Evolutionary conservation across 1,140 invertebrate species (phyloP).

Genomic region (Zaprionus ghesquierei): DNA sequence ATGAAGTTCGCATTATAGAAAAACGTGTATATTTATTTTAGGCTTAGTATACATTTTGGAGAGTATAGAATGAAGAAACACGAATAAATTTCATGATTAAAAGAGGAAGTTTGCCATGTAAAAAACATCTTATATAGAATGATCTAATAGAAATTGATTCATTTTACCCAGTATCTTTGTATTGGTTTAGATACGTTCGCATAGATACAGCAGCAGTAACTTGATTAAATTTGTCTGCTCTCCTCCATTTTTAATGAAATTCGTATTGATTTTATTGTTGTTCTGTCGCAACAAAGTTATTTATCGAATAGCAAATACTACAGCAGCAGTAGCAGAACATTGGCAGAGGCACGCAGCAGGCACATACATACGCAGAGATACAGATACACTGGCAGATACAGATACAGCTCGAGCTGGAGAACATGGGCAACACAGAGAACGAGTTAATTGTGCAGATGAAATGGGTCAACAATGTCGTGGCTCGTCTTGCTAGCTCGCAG

Average conservation of each 20-base stretch:
- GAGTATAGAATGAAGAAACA: neutral
- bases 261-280: constrained; percentile 18
- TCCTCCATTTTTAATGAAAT: constrained; percentile 13
- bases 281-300: constrained; percentile 10
- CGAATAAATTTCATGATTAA: neutral
- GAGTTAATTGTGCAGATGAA: constrained; percentile 62
- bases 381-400: neutral
- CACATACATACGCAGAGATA: neutral
- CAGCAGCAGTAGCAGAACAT: neutral
- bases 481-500: constrained; percentile 1
- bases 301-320: constrained; percentile 2
- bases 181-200: neutral
- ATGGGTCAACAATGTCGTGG: constrained; percentile 57
- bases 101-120: no score
- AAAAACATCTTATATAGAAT: neutral
- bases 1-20: constrained; percentile 16
- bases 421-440: constrained; percentile 40
- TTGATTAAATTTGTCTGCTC: constrained; percentile 11
- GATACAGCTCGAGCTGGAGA: neutral
- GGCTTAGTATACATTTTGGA: neutral
- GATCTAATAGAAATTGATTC: neutral
- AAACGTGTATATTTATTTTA: neutral
- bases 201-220: constrained; percentile 1
- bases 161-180: neutral
- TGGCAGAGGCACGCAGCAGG: neutral